Conservation (phyloP, 2,888 invertebrate species). For the Drymonia ruficornis region DNA sequence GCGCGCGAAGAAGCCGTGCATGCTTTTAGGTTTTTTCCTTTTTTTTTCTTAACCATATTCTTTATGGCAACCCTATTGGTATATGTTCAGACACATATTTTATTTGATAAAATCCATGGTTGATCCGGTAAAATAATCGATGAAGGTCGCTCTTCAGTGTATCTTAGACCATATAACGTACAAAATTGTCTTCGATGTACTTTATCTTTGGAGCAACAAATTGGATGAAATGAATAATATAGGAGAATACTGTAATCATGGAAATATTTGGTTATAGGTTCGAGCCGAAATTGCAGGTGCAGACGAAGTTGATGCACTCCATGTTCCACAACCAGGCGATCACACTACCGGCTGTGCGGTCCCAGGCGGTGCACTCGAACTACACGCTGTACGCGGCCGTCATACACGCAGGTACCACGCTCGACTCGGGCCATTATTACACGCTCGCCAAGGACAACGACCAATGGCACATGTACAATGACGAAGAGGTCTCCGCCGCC, state of each 20-base stretch:
- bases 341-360: conserved; percentile 70
- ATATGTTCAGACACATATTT: no score
- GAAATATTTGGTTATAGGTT: conserved; percentile 46
- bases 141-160: no score
- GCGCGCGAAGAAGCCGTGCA: no score
- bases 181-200: neutral
- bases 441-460: conserved; percentile 89
- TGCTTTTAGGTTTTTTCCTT: no score
- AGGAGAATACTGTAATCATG: no score
- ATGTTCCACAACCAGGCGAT: conserved; percentile 85
- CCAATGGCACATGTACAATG: conserved; percentile 93
- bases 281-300: conserved; percentile 82
- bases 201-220: neutral
- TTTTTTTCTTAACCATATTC: no score
- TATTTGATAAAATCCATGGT: no score
- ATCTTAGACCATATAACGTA: no score
- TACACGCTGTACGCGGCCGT: conserved; percentile 93
- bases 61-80: no score
- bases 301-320: conserved; percentile 92
- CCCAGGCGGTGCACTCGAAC: conserved; percentile 61
- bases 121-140: no score
- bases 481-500: conserved; percentile 87
- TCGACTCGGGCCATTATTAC: conserved; percentile 95
- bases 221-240: no score
- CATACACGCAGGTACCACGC: conserved; percentile 92